Evolutionary conservation across 2,113 vertebrate species (phyloP), one percentile per base, ranked within the genome.

Genomic region (Nothoprocta perdicaria): DNA sequence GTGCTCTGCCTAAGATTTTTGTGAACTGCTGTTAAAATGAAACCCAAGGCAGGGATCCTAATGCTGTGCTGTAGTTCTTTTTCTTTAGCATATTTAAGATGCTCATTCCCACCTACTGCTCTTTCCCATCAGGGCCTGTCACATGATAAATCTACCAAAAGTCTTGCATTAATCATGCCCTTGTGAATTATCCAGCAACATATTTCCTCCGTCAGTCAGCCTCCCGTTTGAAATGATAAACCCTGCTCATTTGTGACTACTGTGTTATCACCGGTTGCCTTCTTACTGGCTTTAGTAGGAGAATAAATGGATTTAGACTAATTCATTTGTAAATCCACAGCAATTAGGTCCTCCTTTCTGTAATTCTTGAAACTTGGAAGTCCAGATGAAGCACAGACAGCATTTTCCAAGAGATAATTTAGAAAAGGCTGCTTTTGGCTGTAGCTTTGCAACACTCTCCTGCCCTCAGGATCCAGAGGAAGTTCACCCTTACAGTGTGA

Each of bases 161-260:
- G n/a, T 41, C 33, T 80, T 76, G 58, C 58, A 91, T 94, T 88
- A 94, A 96, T 93, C 0, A 6, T 61, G 55, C 46, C 71, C 80
- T 79, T 79, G 88, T 91, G 94, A 97, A 95, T 96, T 97, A 94
- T 88, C 89, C 72, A 95, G 91, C 50, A 76, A 75, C 71, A 57
- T 52, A 41, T 86, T 74, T 93, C 91, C 53, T 90, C 83, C 62
- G 29, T 87, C 94, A 95, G 86, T 95, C 92, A 82, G 5, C 86
- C 90, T 96, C 45, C 50, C 85, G 57, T 80, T 84, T 92, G 72
- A 92, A 92, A 95, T 90, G 31, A 91, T 84, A 89, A 79, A 18
- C 7, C 53, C 45, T 83, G 67, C 60, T 94, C 95, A 43, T 72
- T 73, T 74, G 63, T 67, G 52, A 66, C 58, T 86, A 50, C 67